Base-by-base conservation (phyloP, 2,113 vertebrate species). In the Pavo muticus region DNA sequence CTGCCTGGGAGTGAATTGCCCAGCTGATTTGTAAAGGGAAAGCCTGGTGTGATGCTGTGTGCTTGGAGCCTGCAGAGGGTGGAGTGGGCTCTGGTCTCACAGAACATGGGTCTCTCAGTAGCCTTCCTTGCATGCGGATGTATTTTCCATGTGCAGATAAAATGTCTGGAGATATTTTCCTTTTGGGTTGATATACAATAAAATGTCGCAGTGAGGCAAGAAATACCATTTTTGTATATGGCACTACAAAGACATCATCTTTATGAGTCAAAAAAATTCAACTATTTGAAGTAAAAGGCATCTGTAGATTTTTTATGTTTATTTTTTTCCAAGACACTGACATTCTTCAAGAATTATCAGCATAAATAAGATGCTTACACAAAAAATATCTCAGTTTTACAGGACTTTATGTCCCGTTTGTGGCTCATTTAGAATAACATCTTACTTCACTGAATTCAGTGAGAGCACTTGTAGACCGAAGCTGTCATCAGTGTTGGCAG, bases 51-150 rank as follows among this genome's bases (percentile, higher is more conserved):
- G 25, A 27, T 0, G 0, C 4, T 37, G 24, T 16, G 3, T 2
- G 10, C 23, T 70, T 48, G 60, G 45, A 81, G 42, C 35, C 65
- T 2, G 5, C 0, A 0, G 61, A 59, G 64, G 42, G 32, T 35
- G 52, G 63, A 0, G 1, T n/a, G 37, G 50, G 23, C 3, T 6
- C 16, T 30, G 3, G 25, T 32, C 37, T 35, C 1, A 1, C 32
- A 79, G 54, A 76, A 70, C 20, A 10, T 0, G 2, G 37, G 17
- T 83, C 30, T 40, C 56, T 2, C 0, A 6, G 52, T 56, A 52
- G 8, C 44, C 18, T 9, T 17, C 57, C 61, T 63, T 61, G 44
- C 60, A 48, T 32, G 45, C 50, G 48, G 35, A 61, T 90, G 37
- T 39, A 14, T 44, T 24, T 47, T 39, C 61, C 63, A 48, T 0